Percentiles rank a stretch among this genome's conserved stretches.
Evolutionary conservation across 1,140 invertebrate genomes (phyloP).

Genomic region (Pogonomyrmex barbatus): DNA sequence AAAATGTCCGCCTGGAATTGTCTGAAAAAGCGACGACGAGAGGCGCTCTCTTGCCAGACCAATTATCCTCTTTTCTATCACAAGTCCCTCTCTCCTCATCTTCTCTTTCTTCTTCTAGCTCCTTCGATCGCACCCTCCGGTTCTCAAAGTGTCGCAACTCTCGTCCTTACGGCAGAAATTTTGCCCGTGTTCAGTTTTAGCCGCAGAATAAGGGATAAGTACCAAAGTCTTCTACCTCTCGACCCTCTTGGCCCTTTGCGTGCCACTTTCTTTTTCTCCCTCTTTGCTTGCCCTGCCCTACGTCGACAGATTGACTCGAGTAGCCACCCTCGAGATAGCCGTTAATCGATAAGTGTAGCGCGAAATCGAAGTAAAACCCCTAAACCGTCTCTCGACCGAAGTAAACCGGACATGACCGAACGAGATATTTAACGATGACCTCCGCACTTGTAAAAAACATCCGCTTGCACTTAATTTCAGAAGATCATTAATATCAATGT

Average conservation of each 20-base stretch:
- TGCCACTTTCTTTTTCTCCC: constrained; percentile 18
- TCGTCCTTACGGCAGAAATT: constrained; percentile 68
- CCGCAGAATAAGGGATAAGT: constrained; percentile 74
- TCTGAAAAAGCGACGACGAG: constrained; percentile 74
- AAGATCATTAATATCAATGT: neutral
- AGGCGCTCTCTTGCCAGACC: constrained; percentile 62
- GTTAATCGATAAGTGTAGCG: constrained; percentile 55
- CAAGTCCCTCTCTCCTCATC: neutral
- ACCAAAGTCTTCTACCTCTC: constrained; percentile 62
- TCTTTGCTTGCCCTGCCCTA: constrained; percentile 2
- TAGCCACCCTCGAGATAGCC: constrained; percentile 34
- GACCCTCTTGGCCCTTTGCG: constrained; percentile 29
- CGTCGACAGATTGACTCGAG: constrained; percentile 42
- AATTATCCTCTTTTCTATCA: constrained; percentile 73
- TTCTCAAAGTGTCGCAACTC: constrained; percentile 62
- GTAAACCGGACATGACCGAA: neutral
- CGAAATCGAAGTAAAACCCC: constrained; percentile 51
- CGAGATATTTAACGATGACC: constrained; percentile 19
- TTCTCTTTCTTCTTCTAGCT: neutral
- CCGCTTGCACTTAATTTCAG: constrained; percentile 10
- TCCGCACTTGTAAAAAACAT: constrained; percentile 4
- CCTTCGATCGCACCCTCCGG: constrained; percentile 25
- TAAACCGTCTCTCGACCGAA: neutral
- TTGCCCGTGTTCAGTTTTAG: constrained; percentile 73
- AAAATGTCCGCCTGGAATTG: constrained; percentile 74